Conservation (phyloP, 2,888 invertebrate species). For the Dascillus cervinus region DNA sequence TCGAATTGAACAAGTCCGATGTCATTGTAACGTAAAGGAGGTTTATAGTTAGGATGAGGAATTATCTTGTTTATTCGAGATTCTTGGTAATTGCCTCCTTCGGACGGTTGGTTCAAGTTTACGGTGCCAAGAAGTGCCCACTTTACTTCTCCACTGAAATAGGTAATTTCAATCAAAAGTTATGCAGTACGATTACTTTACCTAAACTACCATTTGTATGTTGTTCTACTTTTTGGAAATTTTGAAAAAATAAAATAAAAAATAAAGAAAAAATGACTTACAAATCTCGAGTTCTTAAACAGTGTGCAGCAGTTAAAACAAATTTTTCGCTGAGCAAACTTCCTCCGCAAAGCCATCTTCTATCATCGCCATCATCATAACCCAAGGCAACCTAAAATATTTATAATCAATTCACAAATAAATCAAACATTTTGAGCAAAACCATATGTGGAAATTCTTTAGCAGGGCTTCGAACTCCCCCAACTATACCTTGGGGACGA, state of each 20-base stretch:
- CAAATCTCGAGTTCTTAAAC: conserved; percentile 27
- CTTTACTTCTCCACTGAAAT: conserved; percentile 18
- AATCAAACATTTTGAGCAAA: not conserved
- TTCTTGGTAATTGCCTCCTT: conserved; percentile 22
- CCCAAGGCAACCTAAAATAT: conserved; percentile 12
- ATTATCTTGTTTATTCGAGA: conserved; percentile 26
- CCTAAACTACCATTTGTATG: too few relatives aligned
- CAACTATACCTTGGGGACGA: conserved; percentile 2
- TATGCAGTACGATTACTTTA: not conserved
- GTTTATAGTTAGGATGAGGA: conserved; percentile 37
- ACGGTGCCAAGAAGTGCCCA: conserved; percentile 22
- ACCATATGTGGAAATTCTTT: conserved; percentile 26
- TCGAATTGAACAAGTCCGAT: conserved; percentile 42
- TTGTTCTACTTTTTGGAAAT: too few relatives aligned
- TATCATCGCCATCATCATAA: conserved; percentile 22
- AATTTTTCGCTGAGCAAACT: conserved; percentile 53
- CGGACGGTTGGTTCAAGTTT: conserved; percentile 14
- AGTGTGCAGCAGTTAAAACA: conserved; percentile 60
- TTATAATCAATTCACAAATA: not conserved
- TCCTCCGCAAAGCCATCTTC: conserved; percentile 53
- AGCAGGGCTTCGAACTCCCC: conserved; percentile 2
- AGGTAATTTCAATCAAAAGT: not conserved
- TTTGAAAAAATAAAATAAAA: too few relatives aligned
- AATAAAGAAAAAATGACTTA: conserved; percentile 5
- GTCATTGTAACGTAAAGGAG: conserved; percentile 41